phyloP scores from a whole-genome alignment of 92 coral and sea anemone genomes.

The Zoanthus gigantus region DNA sequence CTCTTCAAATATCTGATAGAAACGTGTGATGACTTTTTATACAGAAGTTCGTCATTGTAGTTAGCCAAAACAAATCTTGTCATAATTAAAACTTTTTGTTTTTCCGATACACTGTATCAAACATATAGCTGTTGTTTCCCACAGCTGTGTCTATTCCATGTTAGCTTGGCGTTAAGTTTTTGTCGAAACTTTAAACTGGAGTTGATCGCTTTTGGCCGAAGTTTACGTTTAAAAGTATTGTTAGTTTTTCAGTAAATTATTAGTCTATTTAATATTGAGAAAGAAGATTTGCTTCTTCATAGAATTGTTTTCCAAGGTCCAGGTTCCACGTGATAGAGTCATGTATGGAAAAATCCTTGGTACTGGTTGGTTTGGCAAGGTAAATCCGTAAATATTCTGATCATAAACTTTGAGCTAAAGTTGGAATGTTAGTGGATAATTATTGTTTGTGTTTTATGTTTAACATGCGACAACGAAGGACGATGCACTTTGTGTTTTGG shows the following conservation, averaged over 20 bases:
- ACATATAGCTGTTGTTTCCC: background rate
- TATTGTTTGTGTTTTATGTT: no score
- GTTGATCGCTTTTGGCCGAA: no score
- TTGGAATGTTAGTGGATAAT: no score
- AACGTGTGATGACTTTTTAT: no score
- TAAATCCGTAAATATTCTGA: slow-evolving; percentile 1
- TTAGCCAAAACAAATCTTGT: background rate
- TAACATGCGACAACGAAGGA: no score
- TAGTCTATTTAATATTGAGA: no score
- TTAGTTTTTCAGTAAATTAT: no score
- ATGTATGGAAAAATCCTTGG: slow-evolving; percentile 69
- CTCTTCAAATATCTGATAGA: no score
- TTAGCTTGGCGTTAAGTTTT: background rate
- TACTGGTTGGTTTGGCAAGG: slow-evolving; percentile 91
- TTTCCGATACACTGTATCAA: background rate
- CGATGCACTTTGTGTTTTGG: no score
- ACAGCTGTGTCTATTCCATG: background rate
- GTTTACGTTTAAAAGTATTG: no score
- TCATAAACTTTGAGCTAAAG: no score
- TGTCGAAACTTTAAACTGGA: background rate
- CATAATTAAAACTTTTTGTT: background rate
- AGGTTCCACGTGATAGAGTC: slow-evolving; percentile 77
- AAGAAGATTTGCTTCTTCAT: background rate
- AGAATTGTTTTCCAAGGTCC: slow-evolving; percentile 44
- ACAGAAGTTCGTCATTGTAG: slow-evolving; percentile 33